Evolutionary conservation across 2,113 vertebrate genomes (phyloP).

Genomic region (Halichoeres trimaculatus): DNA sequence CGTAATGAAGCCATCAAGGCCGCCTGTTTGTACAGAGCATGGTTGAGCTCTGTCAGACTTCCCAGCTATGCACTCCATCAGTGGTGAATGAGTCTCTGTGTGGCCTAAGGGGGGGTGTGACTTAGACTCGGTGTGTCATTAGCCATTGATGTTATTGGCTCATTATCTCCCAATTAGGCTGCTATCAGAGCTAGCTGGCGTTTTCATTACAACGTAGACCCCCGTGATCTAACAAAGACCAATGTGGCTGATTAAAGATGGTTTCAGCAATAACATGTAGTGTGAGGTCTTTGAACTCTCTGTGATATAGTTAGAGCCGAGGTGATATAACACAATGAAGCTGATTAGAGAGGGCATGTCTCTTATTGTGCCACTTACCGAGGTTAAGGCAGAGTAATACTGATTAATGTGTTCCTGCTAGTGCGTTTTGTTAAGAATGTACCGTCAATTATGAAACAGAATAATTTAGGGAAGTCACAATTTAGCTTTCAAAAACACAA

Average conservation of each 20-base stretch:
- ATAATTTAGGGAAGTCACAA: conserved; percentile 55
- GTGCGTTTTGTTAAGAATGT: conserved; percentile 69
- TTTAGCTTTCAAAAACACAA: conserved; percentile 67
- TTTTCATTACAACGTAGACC: conserved; percentile 79
- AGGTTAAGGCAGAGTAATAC: conserved; percentile 77
- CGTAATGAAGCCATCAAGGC: conserved; percentile 77
- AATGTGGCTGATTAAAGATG: conserved; percentile 79
- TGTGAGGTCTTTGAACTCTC: conserved; percentile 78
- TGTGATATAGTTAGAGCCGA: conserved; percentile 76
- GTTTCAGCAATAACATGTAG: conserved; percentile 77
- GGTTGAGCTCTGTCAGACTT: conserved; percentile 66
- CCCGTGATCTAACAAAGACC: conserved; percentile 77
- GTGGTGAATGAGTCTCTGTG: conserved; percentile 74
- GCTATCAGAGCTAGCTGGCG: conserved; percentile 79
- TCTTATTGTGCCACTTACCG: conserved; percentile 78
- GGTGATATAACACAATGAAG: conserved; percentile 78
- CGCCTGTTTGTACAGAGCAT: conserved; percentile 71
- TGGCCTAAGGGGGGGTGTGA: conserved; percentile 79
- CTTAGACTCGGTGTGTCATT: conserved; percentile 79
- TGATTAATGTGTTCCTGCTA: conserved; percentile 71
- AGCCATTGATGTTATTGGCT: conserved; percentile 83
- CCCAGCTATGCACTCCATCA: conserved; percentile 73
- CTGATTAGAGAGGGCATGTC: conserved; percentile 79
- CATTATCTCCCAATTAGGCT: conserved; percentile 83
- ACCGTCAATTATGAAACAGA: conserved; percentile 68